These are phyloP conservation scores for Ophion costatus DNA, from an alignment of 2,888 invertebrate genomes.

Conservation along the genomic window DNA sequence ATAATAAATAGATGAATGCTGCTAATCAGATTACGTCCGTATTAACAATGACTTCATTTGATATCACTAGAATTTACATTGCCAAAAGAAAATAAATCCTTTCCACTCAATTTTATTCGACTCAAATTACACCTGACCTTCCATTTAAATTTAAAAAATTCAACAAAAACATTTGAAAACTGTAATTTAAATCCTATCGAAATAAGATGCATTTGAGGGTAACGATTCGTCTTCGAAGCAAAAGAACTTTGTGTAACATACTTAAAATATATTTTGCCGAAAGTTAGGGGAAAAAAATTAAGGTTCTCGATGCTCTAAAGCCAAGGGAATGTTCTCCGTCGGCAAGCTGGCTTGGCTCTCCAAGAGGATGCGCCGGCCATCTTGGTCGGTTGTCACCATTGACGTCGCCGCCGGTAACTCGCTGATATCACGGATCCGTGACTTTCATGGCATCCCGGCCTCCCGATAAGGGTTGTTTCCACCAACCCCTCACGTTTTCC, in stretches of 20 bases:
- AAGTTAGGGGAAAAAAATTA: background rate
- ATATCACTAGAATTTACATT: too few relatives aligned
- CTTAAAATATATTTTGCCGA: background rate
- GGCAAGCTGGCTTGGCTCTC: slow-evolving; percentile 38
- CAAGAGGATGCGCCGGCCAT: slow-evolving; percentile 32
- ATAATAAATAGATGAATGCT: too few relatives aligned
- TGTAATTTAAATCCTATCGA: background rate
- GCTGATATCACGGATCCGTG: slow-evolving; percentile 69
- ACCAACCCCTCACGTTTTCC: slow-evolving; percentile 32
- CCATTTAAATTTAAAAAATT: too few relatives aligned
- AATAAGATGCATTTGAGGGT: background rate
- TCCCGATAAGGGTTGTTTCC: slow-evolving; percentile 66
- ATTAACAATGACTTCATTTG: too few relatives aligned
- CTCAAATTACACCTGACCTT: too few relatives aligned
- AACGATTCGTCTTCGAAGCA: background rate
- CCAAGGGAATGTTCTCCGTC: slow-evolving; percentile 30
- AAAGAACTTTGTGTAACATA: background rate
- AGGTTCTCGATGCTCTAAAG: background rate
- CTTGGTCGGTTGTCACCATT: slow-evolving; percentile 21
- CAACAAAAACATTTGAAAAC: background rate
- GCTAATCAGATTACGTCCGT: too few relatives aligned
- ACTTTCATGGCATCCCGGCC: slow-evolving; percentile 64
- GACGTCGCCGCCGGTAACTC: slow-evolving; percentile 61
- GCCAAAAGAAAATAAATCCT: too few relatives aligned
- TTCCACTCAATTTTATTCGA: too few relatives aligned